A percentile compares a stretch with the other conserved stretches of the same genome.
Evolutionary conservation across 2,797 vertebrate genomes (phyloP).

Genomic region (Trachops cirrhosus): DNA sequence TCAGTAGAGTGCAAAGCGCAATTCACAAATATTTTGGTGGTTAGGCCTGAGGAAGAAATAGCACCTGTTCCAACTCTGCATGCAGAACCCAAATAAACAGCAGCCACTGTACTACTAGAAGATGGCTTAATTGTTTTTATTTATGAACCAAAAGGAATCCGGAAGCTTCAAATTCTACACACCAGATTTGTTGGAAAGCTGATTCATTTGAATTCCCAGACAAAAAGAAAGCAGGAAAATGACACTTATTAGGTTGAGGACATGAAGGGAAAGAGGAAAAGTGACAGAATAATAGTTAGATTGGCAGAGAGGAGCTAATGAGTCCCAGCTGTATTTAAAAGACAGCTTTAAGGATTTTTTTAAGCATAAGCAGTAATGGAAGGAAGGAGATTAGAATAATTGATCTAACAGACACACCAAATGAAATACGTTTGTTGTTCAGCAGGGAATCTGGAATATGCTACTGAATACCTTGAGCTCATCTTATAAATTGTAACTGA

Average conservation of each 20-base stretch:
- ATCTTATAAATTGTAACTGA: conserved; percentile 69
- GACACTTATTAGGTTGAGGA: conserved; percentile 52
- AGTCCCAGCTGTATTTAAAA: conserved; percentile 77
- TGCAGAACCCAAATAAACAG: conserved; percentile 80
- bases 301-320: conserved; percentile 69
- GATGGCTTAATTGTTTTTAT: conserved; percentile 80
- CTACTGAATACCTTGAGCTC: conserved; percentile 73
- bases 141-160: conserved; percentile 81
- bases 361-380: conserved; percentile 65
- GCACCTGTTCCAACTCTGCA: conserved; percentile 61
- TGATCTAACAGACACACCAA: conserved; percentile 77
- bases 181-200: conserved; percentile 4
- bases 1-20: conserved; percentile 33
- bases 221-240: conserved; percentile 55
- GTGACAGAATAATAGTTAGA: conserved; percentile 45
- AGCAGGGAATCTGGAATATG: conserved; percentile 74
- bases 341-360: conserved; percentile 64
- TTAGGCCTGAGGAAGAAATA: conserved; percentile 76
- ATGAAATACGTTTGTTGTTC: conserved; percentile 78
- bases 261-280: conserved; percentile 17
- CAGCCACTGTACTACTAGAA: conserved; percentile 59
- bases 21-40: conserved; percentile 78
- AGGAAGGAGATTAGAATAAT: conserved; percentile 76
- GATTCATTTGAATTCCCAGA: conserved; percentile 53
- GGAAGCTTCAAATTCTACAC: conserved; percentile 11